Evolutionary conservation across 2,113 vertebrate species (phyloP).

Genomic region (Clarias gariepinus): DNA sequence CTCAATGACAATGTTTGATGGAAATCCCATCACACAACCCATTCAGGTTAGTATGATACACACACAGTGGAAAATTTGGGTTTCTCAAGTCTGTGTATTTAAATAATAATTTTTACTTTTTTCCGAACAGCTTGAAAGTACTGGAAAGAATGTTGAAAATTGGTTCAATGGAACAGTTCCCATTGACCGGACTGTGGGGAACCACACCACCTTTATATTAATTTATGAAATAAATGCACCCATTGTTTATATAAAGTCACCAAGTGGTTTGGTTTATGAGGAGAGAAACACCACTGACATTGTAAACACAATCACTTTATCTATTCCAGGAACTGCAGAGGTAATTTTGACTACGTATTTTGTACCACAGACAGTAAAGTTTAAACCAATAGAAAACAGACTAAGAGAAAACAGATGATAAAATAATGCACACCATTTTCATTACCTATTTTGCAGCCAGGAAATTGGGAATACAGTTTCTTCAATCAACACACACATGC

Average conservation of each 20-base stretch:
- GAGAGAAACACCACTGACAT: constrained; percentile 51
- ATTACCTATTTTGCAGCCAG: constrained; percentile 54
- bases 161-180: constrained; percentile 57
- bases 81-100: background rate
- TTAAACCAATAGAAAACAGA: background rate
- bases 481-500: constrained; percentile 52
- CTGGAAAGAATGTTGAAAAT: constrained; percentile 42
- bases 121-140: constrained; percentile 66
- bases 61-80: background rate
- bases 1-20: constrained; percentile 62
- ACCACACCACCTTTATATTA: constrained; percentile 67
- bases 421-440: background rate
- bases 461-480: constrained; percentile 68
- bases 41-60: constrained; percentile 65
- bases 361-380: background rate
- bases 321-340: constrained; percentile 65
- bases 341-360: constrained; percentile 42
- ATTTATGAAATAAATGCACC: constrained; percentile 59
- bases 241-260: constrained; percentile 56
- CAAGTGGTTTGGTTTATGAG: constrained; percentile 60
- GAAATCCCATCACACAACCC: constrained; percentile 61
- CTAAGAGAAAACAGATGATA: background rate
- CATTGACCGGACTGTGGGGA: constrained; percentile 67
- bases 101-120: background rate
- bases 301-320: constrained; percentile 51